phyloP scores from a whole-genome alignment of 2,113 vertebrate genomes.

The Riparia riparia region DNA sequence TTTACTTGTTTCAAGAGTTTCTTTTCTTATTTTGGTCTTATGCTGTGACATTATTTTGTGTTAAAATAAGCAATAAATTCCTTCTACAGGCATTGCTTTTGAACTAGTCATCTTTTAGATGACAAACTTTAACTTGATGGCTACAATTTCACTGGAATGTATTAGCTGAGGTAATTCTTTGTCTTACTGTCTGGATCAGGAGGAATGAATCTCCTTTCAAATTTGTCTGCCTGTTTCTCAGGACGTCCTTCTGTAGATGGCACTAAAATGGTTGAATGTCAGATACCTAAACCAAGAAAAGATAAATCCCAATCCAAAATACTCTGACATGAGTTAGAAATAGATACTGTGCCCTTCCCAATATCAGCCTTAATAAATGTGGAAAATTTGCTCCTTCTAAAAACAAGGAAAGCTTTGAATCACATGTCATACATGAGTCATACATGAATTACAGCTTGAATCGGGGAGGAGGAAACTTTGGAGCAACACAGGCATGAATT shows the following conservation, averaged over 20 bases:
- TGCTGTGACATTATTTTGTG: background rate
- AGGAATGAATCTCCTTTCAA: background rate
- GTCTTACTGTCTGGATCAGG: background rate
- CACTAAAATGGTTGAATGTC: background rate
- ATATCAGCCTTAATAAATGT: background rate
- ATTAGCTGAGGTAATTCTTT: background rate
- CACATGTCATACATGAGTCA: rapidly evolving
- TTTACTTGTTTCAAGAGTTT: background rate
- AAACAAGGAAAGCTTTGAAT: background rate
- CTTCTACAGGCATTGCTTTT: background rate
- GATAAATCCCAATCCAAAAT: background rate
- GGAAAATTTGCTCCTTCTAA: background rate
- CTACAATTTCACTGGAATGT: background rate
- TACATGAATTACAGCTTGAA: background rate
- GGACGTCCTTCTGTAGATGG: no score
- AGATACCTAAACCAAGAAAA: background rate
- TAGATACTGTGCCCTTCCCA: background rate
- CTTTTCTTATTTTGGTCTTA: background rate
- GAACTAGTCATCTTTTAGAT: background rate
- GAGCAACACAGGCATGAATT: background rate
- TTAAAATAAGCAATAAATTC: background rate
- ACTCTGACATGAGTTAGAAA: background rate
- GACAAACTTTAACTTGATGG: background rate
- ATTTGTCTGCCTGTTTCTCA: background rate
- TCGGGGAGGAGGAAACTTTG: background rate